Percentiles rank a stretch among this genome's conserved stretches.
Evolutionary conservation across 2,888 invertebrate species (phyloP).

Genomic region (Pasiphila rectangulata): DNA sequence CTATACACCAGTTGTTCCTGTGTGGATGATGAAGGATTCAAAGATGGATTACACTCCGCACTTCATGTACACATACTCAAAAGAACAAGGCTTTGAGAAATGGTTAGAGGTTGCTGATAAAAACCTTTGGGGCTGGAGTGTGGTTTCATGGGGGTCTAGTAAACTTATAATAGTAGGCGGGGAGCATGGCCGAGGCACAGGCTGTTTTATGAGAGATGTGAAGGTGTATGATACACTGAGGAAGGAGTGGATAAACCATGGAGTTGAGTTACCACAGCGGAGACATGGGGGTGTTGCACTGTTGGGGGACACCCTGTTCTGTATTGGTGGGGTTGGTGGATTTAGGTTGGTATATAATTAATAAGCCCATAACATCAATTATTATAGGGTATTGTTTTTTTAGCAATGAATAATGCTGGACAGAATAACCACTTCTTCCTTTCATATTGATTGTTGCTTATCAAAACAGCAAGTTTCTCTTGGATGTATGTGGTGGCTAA

Average conservation of each 20-base stretch:
- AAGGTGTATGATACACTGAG: conserved; percentile 60
- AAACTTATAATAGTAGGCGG: conserved; percentile 64
- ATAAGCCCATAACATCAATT: no score
- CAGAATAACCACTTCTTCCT: no score
- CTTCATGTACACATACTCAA: conserved; percentile 50
- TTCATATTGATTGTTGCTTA: no score
- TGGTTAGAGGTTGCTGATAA: conserved; percentile 65
- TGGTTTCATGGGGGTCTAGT: conserved; percentile 58
- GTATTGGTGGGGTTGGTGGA: conserved; percentile 69
- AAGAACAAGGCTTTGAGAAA: conserved; percentile 48
- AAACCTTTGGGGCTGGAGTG: conserved; percentile 68
- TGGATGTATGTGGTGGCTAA: no score
- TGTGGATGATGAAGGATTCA: conserved; percentile 47
- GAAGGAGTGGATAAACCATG: conserved; percentile 60
- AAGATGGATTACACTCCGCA: conserved; percentile 48
- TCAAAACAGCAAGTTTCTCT: no score
- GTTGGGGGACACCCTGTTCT: conserved; percentile 52
- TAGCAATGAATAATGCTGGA: no score
- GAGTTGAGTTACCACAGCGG: conserved; percentile 54
- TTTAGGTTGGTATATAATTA: conserved; percentile 57
- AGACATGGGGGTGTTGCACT: conserved; percentile 62
- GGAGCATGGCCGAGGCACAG: conserved; percentile 63
- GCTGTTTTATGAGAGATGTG: conserved; percentile 58
- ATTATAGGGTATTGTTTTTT: no score
- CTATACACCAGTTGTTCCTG: conserved; percentile 50